Percentiles rank a stretch among this genome's conserved stretches.
These are phyloP conservation scores for Haemorhous mexicanus DNA, from an alignment of 2,113 vertebrate genomes.

Conservation along the genomic window DNA sequence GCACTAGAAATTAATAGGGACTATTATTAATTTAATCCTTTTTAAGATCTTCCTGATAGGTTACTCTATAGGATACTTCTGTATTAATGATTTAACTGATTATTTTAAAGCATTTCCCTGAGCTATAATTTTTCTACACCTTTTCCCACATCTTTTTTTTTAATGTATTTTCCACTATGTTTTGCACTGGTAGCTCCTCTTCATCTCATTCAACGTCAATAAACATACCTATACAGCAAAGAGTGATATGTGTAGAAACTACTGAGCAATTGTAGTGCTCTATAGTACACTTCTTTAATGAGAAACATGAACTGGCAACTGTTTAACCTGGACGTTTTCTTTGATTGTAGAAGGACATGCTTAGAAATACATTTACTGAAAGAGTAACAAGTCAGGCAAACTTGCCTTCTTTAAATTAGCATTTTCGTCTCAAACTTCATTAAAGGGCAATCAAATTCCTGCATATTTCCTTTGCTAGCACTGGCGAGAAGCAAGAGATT, in stretches of 20 bases:
- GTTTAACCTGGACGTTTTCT: background rate
- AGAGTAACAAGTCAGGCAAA: background rate
- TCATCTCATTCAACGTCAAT: background rate
- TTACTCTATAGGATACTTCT: background rate
- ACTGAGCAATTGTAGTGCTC: background rate
- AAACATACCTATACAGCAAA: background rate
- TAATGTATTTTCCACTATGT: background rate
- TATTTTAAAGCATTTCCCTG: background rate
- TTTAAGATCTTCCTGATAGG: background rate
- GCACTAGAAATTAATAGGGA: background rate
- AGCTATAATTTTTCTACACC: background rate
- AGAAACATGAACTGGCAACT: background rate
- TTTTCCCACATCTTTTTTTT: background rate
- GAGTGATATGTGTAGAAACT: background rate
- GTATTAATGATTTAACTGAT: background rate
- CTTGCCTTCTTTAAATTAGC: conserved; percentile 19
- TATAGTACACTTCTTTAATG: background rate
- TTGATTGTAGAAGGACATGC: background rate
- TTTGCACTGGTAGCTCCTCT: background rate
- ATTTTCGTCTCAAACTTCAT: background rate
- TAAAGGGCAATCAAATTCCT: conserved; percentile 40
- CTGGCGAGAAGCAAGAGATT: conserved; percentile 44
- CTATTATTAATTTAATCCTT: background rate
- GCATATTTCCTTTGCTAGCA: conserved; percentile 16
- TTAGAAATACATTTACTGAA: conserved; percentile 47